Evolutionary conservation across 1,140 invertebrate genomes (phyloP).

Genomic region (Saxidomus purpurata): DNA sequence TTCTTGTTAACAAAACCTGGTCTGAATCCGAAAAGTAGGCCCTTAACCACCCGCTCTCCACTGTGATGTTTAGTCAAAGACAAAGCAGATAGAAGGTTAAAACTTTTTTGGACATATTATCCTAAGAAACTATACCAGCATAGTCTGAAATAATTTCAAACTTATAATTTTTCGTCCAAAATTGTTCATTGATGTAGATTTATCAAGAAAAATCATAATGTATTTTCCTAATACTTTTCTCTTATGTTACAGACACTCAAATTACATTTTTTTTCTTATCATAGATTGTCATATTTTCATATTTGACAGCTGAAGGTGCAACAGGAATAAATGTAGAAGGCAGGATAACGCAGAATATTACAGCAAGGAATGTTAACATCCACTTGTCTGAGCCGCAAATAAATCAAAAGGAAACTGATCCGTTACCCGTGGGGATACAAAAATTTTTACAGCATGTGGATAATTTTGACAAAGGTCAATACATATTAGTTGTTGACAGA

Average conservation of each 20-base stretch:
- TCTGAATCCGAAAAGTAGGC: too few relatives aligned
- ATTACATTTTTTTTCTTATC: background rate
- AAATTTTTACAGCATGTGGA: background rate
- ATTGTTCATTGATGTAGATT: background rate
- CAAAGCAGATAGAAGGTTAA: too few relatives aligned
- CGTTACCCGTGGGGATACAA: background rate
- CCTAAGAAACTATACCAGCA: too few relatives aligned
- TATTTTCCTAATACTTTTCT: background rate
- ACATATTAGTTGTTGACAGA: conserved; percentile 1
- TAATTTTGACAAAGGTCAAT: background rate
- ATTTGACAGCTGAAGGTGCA: background rate
- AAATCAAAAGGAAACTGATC: background rate
- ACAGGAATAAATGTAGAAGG: background rate
- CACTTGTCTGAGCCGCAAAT: background rate
- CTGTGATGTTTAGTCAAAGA: too few relatives aligned
- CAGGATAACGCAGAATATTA: background rate
- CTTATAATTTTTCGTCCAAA: background rate
- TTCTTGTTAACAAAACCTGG: too few relatives aligned
- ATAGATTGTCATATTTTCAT: background rate
- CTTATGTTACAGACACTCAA: background rate
- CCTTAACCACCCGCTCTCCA: too few relatives aligned
- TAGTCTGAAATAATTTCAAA: too few relatives aligned
- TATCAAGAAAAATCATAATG: background rate
- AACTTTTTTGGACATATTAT: too few relatives aligned
- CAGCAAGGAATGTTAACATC: background rate